Conservation (phyloP, 2,888 invertebrate genomes). For the Folsomia manolachei region DNA sequence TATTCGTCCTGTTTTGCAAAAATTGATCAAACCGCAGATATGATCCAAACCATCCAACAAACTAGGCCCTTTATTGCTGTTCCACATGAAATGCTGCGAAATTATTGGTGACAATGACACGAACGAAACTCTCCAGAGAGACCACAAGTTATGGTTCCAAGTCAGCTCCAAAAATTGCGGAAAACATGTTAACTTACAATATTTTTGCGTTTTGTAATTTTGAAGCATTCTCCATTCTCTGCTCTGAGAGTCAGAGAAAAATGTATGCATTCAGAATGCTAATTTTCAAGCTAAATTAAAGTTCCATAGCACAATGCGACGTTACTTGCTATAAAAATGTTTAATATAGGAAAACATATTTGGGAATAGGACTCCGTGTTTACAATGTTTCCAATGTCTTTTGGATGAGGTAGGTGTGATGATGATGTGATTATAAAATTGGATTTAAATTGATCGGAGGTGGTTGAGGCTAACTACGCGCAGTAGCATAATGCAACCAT, state of each 20-base stretch:
- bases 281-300: neutral
- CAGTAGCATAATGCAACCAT: too few relatives aligned
- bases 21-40: constrained; percentile 3
- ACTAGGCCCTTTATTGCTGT: neutral
- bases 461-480: too few relatives aligned
- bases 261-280: neutral
- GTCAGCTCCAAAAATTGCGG: too few relatives aligned
- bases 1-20: neutral
- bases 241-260: neutral
- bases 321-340: neutral
- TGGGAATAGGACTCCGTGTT: neutral
- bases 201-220: too few relatives aligned
- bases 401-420: neutral
- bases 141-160: too few relatives aligned
- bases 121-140: neutral
- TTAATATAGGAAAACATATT: too few relatives aligned
- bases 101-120: constrained; percentile 3
- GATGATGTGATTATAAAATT: constrained; percentile 7
- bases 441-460: neutral
- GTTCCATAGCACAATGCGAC: neutral
- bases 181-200: too few relatives aligned
- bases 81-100: neutral
- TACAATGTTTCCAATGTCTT: neutral
- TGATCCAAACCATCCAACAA: too few relatives aligned
- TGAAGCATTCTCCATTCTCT: too few relatives aligned